A percentile compares a stretch with the other conserved stretches of the same genome.
phyloP scores from a whole-genome alignment of 2,888 invertebrate species.

The Melolontha melolontha region DNA sequence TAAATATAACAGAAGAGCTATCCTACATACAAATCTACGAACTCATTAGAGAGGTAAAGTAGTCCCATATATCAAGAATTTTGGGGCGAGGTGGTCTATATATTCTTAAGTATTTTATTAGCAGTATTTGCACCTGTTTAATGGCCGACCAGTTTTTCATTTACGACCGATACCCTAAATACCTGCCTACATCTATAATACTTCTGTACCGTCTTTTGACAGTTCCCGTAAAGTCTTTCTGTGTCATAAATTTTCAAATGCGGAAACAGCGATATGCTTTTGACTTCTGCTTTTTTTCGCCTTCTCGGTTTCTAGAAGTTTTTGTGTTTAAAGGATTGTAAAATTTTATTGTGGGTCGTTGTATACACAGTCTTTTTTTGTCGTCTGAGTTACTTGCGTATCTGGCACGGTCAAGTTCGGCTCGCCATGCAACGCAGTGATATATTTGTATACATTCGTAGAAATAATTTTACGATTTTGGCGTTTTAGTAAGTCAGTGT shows the following conservation, averaged over 20 bases:
- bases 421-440: too few relatives aligned
- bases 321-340: slow-evolving; percentile 40
- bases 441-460: too few relatives aligned
- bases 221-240: slow-evolving; percentile 5
- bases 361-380: neutral
- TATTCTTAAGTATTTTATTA: slow-evolving; percentile 17
- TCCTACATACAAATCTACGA: too few relatives aligned
- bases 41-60: too few relatives aligned
- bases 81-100: too few relatives aligned
- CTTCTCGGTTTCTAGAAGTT: slow-evolving; percentile 2
- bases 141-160: slow-evolving; percentile 23
- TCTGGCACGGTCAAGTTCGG: too few relatives aligned
- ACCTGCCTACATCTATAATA: slow-evolving; percentile 10
- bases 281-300: slow-evolving; percentile 17
- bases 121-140: slow-evolving; percentile 37
- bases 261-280: slow-evolving; percentile 42
- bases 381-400: neutral
- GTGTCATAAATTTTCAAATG: slow-evolving; percentile 27
- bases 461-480: too few relatives aligned
- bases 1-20: too few relatives aligned
- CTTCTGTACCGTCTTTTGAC: slow-evolving; percentile 12
- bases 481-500: too few relatives aligned
- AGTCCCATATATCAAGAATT: too few relatives aligned
- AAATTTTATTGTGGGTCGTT: slow-evolving; percentile 32
- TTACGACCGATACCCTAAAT: slow-evolving; percentile 24